Base-by-base conservation (phyloP, 2,797 vertebrate species). In the Bradypodion pumilum region DNA sequence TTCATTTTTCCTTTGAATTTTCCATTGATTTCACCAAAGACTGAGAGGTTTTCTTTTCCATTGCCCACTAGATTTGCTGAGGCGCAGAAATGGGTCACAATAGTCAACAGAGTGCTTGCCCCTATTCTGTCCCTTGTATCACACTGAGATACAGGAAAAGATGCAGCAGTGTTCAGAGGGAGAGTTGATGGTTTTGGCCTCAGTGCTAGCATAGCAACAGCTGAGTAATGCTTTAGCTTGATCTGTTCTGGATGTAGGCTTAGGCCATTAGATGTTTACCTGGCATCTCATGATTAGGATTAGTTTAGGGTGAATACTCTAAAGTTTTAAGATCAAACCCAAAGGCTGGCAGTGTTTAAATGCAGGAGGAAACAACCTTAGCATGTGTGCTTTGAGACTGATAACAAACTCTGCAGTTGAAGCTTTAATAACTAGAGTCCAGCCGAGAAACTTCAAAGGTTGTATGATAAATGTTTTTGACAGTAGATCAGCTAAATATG, bases 371-470 rank as follows among this genome's bases (percentile, higher is more conserved):
- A n/a, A 63, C 32, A 63, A 23, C 92, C 83, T 88, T 92, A 88
- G 78, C 75, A 60, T 87, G 93, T 85, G 73, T 89, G 90, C 95
- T 94, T 89, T 74, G 87, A 90, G 91, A 89, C 87, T 93, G 94
- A 95, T 95, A 95, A 95, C 92, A 78, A 93, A 92, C 93, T 93
- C 85, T 92, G 92, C 91, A 93, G 79, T 94, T 94, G 91, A 85
- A 91, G 94, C 93, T 93, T 92, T 95, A 94, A 93, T 95, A 95
- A 93, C 89, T 86, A 37, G 32, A 85, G 90, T 89, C 89, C 85
- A 94, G 93, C 93, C 91, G 46, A 83, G 92, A 86, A 93, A 95
- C 94, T 96, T 96, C 96, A 96, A 95, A 95, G 94, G 90, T 93
- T 94, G 87, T 2, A 1, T 88, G 93, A 91, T 92, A 92, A 95